Evolutionary conservation across 2,888 invertebrate species (phyloP).

Genomic region (Drepanosiphum platanoidis): DNA sequence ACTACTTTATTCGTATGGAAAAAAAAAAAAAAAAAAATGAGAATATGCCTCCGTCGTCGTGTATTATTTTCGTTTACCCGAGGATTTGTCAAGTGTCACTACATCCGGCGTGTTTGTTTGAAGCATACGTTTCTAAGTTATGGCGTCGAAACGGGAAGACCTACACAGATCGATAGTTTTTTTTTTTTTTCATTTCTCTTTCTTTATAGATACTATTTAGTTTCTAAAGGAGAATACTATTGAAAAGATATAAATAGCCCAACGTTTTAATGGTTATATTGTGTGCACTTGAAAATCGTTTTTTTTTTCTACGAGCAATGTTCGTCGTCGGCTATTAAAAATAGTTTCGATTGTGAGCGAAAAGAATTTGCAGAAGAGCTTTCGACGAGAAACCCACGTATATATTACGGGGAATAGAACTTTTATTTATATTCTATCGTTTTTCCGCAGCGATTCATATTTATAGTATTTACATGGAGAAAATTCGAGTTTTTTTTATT

Average conservation of each 20-base stretch:
- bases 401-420: no score
- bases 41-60: no score
- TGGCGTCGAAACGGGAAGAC: not conserved
- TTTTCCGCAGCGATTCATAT: no score
- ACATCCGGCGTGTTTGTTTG: conserved; percentile 13
- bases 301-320: not conserved
- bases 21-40: no score
- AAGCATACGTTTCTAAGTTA: not conserved
- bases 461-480: not conserved
- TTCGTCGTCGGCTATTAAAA: not conserved
- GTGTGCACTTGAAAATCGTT: conserved; percentile 14
- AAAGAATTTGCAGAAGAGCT: not conserved
- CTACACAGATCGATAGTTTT: conserved; percentile 17
- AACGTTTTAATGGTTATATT: not conserved
- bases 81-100: conserved; percentile 18
- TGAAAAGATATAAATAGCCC: conserved; percentile 3
- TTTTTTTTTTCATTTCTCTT: no score
- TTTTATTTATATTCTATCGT: no score
- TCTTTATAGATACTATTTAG: no score
- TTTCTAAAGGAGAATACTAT: no score
- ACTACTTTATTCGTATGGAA: not conserved
- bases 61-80: not conserved
- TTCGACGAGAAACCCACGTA: not conserved
- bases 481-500: conserved; percentile 7
- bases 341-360: not conserved